Evolutionary conservation across 2,113 vertebrate genomes (phyloP), one percentile per base, ranked within the genome.

Genomic region (Psophia crepitans): DNA sequence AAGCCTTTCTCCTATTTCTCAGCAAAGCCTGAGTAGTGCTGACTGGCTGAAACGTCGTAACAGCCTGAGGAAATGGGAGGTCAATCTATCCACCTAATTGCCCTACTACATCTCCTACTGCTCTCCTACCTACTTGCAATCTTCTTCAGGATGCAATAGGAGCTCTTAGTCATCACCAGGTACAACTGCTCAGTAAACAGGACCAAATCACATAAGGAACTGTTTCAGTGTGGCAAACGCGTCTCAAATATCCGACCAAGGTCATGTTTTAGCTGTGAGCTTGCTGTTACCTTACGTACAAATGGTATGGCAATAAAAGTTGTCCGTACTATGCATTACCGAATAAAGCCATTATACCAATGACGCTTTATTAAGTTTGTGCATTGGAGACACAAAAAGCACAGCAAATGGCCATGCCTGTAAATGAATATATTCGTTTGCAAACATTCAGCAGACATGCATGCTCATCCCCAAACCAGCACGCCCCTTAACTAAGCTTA

Each of bases 251-350:
- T 8, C 48, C 77, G 46, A 66, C 9, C 56, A 68, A 71, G 57
- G 43, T 10, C 4, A 3, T 27, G 17, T 43, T 75, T 61, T 30
- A 75, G 41, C 48, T 43, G 37, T 12, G 26, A 87, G 28, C 14
- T 87, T 46, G 13, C 32, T 51, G 14, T 22, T 66, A 22, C 37
- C 35, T 53, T 39, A 27, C 1, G 4, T 8, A 60, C 32, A 6
- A 48, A 22, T 7, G 11, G 17, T 32, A 64, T 3, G 12, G 39
- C 0, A 0, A n/a, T 17, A 63, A 35, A 81, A 63, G 14, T 41
- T 51, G 28, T 10, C 32, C 46, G 2, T 16, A 5, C 35, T 64
- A 16, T 5, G 6, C 63, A 63, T 78, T 30, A 32, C 3, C 44
- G 84, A 90, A 56, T 11, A 35, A 73, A 76, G 17, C 37, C 63